Conservation (phyloP, 2,113 vertebrate species). For the Phaetusa simplex region DNA sequence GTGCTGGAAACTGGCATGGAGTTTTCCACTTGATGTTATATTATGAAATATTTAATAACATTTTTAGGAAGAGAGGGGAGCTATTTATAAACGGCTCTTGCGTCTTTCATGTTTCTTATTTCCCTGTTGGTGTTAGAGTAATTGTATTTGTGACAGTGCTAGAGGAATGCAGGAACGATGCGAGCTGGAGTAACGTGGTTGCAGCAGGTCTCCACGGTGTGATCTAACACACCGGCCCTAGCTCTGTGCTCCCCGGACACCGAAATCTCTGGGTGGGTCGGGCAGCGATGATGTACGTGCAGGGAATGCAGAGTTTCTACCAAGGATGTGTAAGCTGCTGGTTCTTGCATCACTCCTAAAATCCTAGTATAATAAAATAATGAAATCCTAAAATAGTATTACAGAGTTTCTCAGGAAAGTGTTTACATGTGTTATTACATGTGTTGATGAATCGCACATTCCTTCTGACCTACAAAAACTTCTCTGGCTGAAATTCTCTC, state of each 20-base stretch:
- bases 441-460: background rate
- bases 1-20: background rate
- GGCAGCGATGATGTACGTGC: background rate
- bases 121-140: background rate
- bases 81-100: background rate
- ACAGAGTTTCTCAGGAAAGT: background rate
- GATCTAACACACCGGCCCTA: rapidly evolving
- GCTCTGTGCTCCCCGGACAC: background rate
- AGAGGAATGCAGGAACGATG: background rate
- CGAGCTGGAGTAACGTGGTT: background rate
- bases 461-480: background rate
- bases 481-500: background rate
- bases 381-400: background rate
- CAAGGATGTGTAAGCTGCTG: background rate
- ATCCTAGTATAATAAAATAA: background rate
- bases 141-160: background rate
- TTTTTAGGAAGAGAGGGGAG: background rate
- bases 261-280: background rate
- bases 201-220: background rate
- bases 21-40: background rate
- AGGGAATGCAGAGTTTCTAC: background rate
- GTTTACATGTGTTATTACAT: background rate
- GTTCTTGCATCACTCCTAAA: background rate
- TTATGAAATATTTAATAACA: background rate
- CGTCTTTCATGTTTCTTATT: background rate